Percentiles rank a stretch among this genome's conserved stretches.
Conservation (phyloP, 2,888 invertebrate genomes). For the Meghimatium bilineatum region DNA sequence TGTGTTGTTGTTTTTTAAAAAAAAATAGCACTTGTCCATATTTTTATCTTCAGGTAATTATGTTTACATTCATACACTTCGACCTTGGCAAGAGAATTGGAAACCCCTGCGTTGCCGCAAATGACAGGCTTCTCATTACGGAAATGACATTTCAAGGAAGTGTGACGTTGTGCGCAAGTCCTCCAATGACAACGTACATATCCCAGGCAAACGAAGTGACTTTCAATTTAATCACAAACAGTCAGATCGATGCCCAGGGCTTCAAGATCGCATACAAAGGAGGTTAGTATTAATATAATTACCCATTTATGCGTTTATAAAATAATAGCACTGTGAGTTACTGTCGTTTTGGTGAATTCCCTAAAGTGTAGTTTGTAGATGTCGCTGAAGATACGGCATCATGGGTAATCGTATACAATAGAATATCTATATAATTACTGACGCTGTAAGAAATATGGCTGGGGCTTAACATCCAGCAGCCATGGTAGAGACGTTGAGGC, state of each 20-base stretch:
- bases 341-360: too few relatives aligned
- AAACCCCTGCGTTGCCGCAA: slow-evolving; percentile 60
- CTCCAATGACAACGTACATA: slow-evolving; percentile 62
- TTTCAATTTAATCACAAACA: slow-evolving; percentile 67
- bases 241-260: slow-evolving; percentile 68
- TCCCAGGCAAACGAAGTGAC: slow-evolving; percentile 63
- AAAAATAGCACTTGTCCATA: too few relatives aligned
- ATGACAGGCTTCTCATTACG: slow-evolving; percentile 65
- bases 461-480: too few relatives aligned
- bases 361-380: too few relatives aligned
- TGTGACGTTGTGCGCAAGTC: slow-evolving; percentile 60
- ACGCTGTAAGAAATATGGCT: too few relatives aligned
- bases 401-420: too few relatives aligned
- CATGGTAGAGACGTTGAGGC: too few relatives aligned
- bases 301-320: too few relatives aligned
- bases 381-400: too few relatives aligned
- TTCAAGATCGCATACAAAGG: slow-evolving; percentile 69
- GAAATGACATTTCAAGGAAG: slow-evolving; percentile 59
- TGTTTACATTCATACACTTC: slow-evolving; percentile 66
- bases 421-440: too few relatives aligned
- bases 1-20: too few relatives aligned
- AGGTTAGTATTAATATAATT: slow-evolving; percentile 58
- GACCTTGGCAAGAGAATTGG: slow-evolving; percentile 64
- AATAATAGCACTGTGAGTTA: too few relatives aligned
- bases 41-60: slow-evolving; percentile 61